Evolutionary conservation across 2,888 invertebrate genomes (phyloP).

Genomic region (Diarsia brunnea): DNA sequence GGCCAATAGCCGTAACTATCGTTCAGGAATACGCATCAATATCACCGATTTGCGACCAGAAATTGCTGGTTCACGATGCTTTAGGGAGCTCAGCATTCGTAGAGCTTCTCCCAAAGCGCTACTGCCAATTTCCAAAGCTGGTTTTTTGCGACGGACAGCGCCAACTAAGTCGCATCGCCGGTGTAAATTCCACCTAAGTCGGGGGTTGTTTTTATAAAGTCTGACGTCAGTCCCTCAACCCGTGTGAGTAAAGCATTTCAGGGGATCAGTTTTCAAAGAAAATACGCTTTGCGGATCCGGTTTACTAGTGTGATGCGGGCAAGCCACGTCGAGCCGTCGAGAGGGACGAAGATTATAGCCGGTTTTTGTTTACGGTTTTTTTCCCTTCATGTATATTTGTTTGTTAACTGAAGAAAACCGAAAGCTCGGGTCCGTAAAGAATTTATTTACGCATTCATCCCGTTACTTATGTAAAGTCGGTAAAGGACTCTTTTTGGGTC

Average conservation of each 20-base stretch:
- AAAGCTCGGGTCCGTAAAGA: slow-evolving; percentile 51
- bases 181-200: slow-evolving; percentile 51
- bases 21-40: slow-evolving; percentile 19
- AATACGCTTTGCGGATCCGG: slow-evolving; percentile 77
- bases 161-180: slow-evolving; percentile 22
- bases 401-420: slow-evolving; percentile 48
- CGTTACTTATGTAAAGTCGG: slow-evolving; percentile 53
- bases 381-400: slow-evolving; percentile 59
- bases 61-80: not conserved
- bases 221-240: slow-evolving; percentile 69
- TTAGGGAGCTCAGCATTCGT: not conserved
- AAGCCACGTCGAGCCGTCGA: slow-evolving; percentile 68
- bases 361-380: slow-evolving; percentile 68
- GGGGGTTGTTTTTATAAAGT: slow-evolving; percentile 69
- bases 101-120: not conserved
- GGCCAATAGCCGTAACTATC: slow-evolving; percentile 18
- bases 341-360: slow-evolving; percentile 72
- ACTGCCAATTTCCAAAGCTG: not conserved
- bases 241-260: slow-evolving; percentile 72
- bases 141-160: slow-evolving; percentile 15
- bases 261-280: slow-evolving; percentile 82
- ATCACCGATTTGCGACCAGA: slow-evolving; percentile 9
- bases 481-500: slow-evolving; percentile 39
- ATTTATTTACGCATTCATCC: slow-evolving; percentile 57
- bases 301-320: slow-evolving; percentile 71